Base-by-base conservation (phyloP, 2,113 vertebrate species). In the Nibea coibor region DNA sequence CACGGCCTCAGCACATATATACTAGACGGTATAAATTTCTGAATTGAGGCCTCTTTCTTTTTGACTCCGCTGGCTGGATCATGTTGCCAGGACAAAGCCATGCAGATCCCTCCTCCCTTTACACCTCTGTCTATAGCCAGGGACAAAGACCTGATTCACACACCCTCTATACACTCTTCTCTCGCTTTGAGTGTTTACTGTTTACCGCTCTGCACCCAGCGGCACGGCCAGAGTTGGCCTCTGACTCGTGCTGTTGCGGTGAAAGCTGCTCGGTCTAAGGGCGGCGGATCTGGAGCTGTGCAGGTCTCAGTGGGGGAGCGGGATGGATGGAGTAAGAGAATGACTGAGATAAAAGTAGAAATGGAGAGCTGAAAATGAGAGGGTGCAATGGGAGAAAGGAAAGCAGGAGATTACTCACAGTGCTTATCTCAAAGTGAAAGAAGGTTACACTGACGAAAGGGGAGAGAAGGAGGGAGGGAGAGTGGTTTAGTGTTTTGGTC, bases 101-200 rank as follows among this genome's bases (percentile, higher is more conserved):
- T 51, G 51, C 71, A 65, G 58, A 78, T 85, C 63, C 82, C 86
- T 85, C 72, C 89, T 87, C 87, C 72, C 81, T 90, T 92, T 91
- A 88, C 89, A 90, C 82, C 65, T 86, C 82, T 78, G 81, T 87
- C 80, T 81, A 72, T 83, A 71, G 67, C 47, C 61, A 4, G 71
- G 47, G 28, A 88, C 87, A 91, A 93, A 91, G 89, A 78, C 57
- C 77, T 62, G 78, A 84, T 85, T 91, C 72, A 86, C 86, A 83
- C 85, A 89, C 86, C 75, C 72, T 86, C 57, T 58, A 64, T 66
- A 72, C 81, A 66, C 82, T 61, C 28, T 65, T 61, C 15, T 45
- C 80, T 71, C 58, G 51, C 85, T 84, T 78, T 81, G 62, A 88
- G 71, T 89, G 75, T 83, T 86, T 82, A 78, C 73, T 88, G 82